Evolutionary conservation across 2,888 invertebrate species (phyloP).

Genomic region (Apantesis nais): DNA sequence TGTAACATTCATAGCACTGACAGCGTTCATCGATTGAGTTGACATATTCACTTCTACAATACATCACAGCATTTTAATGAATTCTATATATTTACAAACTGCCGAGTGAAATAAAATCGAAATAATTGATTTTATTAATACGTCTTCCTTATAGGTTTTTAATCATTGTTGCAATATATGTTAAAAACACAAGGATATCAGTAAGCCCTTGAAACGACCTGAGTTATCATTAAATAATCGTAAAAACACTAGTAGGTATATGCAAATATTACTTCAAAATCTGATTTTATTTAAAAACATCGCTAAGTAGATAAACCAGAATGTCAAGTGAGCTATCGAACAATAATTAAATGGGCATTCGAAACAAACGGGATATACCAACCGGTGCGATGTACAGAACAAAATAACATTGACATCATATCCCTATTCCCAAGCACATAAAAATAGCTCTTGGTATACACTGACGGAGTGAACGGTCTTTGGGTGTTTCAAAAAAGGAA

Average conservation of each 20-base stretch:
- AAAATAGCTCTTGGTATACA: slow-evolving; percentile 63
- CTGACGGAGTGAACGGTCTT: slow-evolving; percentile 73
- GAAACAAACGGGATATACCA: slow-evolving; percentile 63
- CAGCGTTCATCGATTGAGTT: slow-evolving; percentile 32
- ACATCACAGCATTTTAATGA: slow-evolving; percentile 14
- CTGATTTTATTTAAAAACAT: slow-evolving; percentile 25
- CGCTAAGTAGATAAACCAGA: slow-evolving; percentile 16
- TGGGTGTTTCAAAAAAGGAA: slow-evolving; percentile 58
- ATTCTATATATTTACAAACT: slow-evolving; percentile 21
- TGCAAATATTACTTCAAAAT: slow-evolving; percentile 24
- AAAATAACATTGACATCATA: slow-evolving; percentile 70
- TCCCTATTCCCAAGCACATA: slow-evolving; percentile 71
- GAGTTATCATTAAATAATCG: slow-evolving; percentile 18
- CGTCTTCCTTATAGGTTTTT: not conserved
- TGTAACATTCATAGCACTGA: slow-evolving; percentile 42
- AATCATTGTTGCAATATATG: too few relatives aligned
- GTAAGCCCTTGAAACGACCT: slow-evolving; percentile 13
- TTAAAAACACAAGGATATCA: slow-evolving; percentile 22
- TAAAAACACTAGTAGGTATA: slow-evolving; percentile 16
- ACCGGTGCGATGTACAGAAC: slow-evolving; percentile 44
- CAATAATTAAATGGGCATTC: slow-evolving; percentile 54
- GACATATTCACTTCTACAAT: slow-evolving; percentile 34
- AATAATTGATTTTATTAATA: not conserved
- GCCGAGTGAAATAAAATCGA: slow-evolving; percentile 2
- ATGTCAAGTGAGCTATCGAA: slow-evolving; percentile 21